Base-by-base conservation (phyloP, 2,113 vertebrate species). In the Myiopsitta monachus region DNA sequence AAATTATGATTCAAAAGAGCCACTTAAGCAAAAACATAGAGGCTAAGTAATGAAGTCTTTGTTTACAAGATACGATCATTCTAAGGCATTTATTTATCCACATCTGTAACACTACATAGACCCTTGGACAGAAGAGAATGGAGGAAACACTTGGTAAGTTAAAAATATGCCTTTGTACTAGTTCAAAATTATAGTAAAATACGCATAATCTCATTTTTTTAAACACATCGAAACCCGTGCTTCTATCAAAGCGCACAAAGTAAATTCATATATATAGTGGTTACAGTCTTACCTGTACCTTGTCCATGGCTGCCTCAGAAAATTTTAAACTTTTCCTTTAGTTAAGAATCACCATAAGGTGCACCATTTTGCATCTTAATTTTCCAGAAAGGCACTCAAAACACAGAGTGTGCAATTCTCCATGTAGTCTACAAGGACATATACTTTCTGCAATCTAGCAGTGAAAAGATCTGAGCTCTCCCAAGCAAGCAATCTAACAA, bases 381-480 rank as follows among this genome's bases (percentile, higher is more conserved):
- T 88, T 93, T 76, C 62, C 78, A 64, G 33, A 88, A 93, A 76
- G 18, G 39, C 38, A 83, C 22, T 90, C 67, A 90, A 87, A 92
- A 73, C 27, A 30, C 47, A 30, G n/a, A 81, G 38, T 52, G 63
- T 87, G 84, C 61, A 81, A 24, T 63, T 92, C 36, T 84, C 31
- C 2, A 2, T 39, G 76, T 13, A 13, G 36, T 67, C 76, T 75
- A 36, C 51, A 64, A 83, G 66, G 47, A 86, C 88, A 75, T 1
- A 94, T 51, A 75, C 84, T 84, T 88, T 82, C 80, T 24, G 63
- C 39, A 64, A 39, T 8, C 31, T 1, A 9, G 57, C 77, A 59
- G 38, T 55, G 87, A 87, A 86, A 94, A 77, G 44, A 77, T 41
- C 59, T 63, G 54, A 92, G 41, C 16, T 70, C 26, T 91, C 55